These are phyloP conservation scores for Pollimyrus isidori DNA, from an alignment of 2,113 vertebrate genomes.

Conservation along the genomic window DNA sequence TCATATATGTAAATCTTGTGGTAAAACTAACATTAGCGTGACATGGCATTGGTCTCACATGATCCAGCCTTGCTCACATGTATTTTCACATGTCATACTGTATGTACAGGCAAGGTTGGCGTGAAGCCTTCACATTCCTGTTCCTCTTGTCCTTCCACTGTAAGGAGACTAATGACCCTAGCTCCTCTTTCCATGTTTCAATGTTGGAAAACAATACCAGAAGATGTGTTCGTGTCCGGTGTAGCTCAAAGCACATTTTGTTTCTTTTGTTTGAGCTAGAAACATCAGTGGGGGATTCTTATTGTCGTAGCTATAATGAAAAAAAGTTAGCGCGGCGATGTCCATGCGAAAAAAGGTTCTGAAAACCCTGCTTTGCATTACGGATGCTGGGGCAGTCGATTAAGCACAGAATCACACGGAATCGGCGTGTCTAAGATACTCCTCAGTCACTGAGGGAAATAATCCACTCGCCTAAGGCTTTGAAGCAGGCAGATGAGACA, in stretches of 20 bases:
- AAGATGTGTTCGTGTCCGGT: background rate
- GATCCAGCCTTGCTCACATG: background rate
- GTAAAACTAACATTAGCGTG: background rate
- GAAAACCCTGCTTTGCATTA: background rate
- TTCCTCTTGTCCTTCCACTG: background rate
- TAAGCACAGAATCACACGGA: background rate
- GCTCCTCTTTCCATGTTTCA: background rate
- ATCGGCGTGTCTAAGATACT: background rate
- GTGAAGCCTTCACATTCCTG: background rate
- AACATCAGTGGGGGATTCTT: background rate
- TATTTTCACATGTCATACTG: background rate
- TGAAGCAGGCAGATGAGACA: background rate
- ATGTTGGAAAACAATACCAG: background rate
- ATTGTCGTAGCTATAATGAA: background rate
- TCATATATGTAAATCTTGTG: background rate
- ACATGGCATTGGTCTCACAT: background rate
- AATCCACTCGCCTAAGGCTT: background rate
- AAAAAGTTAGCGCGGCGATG: background rate
- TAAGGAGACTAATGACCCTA: background rate
- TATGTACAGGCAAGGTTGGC: background rate
- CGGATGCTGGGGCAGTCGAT: background rate
- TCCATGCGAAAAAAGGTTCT: background rate
- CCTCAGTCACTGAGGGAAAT: background rate
- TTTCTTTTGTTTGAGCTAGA: background rate
- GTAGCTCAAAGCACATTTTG: background rate